phyloP scores from a whole-genome alignment of 2,888 invertebrate species.

The Amiota mariae region DNA sequence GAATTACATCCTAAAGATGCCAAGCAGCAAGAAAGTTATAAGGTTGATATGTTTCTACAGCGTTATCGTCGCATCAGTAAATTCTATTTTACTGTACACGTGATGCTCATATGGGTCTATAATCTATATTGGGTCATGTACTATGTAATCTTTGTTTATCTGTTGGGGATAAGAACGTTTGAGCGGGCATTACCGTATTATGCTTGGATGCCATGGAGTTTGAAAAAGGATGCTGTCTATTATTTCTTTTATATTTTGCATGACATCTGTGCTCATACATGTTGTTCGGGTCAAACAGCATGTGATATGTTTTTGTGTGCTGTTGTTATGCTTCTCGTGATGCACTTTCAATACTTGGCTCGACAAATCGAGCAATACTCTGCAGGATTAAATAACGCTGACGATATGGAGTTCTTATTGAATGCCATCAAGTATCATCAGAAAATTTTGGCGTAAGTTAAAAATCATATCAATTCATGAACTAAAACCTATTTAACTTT shows the following conservation, averaged over 20 bases:
- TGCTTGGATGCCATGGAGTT: constrained; percentile 64
- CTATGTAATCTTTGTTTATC: constrained; percentile 57
- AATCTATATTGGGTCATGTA: constrained; percentile 60
- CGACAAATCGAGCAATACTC: not conserved
- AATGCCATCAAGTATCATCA: constrained; percentile 58
- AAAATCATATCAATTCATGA: no score
- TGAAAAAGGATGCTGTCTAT: constrained; percentile 56
- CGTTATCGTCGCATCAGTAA: constrained; percentile 51
- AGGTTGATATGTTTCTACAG: constrained; percentile 36
- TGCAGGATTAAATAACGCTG: not conserved
- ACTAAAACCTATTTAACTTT: no score
- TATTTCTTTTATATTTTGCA: constrained; percentile 58
- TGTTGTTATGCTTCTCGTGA: constrained; percentile 63
- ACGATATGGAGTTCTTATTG: constrained; percentile 51
- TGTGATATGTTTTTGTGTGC: constrained; percentile 67
- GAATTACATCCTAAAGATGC: constrained; percentile 54
- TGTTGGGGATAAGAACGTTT: constrained; percentile 47
- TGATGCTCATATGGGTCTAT: constrained; percentile 65
- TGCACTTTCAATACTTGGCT: constrained; percentile 66
- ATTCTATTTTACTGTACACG: constrained; percentile 57
- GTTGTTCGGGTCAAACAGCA: constrained; percentile 61
- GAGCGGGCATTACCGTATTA: constrained; percentile 59
- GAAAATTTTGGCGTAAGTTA: not conserved
- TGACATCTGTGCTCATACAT: constrained; percentile 58
- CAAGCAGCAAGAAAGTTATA: constrained; percentile 47